A percentile compares a stretch with the other conserved stretches of the same genome.
phyloP scores from a whole-genome alignment of 2,888 invertebrate species.

The Blera fallax region DNA sequence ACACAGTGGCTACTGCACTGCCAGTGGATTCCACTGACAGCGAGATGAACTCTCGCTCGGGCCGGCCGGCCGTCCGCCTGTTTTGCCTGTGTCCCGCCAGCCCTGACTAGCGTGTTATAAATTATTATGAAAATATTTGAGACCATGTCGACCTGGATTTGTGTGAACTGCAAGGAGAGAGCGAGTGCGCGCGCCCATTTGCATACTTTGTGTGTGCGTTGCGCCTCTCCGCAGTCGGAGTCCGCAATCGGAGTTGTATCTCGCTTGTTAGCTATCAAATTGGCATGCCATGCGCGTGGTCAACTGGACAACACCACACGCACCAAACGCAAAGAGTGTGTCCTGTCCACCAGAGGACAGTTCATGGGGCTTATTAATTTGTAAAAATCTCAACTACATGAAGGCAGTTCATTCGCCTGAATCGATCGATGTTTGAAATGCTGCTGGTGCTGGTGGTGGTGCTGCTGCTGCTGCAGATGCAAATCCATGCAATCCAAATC shows the following conservation, averaged over 20 bases:
- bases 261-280: constrained; percentile 72
- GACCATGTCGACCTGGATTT: constrained; percentile 73
- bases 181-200: constrained; percentile 49
- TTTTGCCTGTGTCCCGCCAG: not conserved
- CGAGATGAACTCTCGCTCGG: constrained; percentile 48
- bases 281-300: constrained; percentile 67
- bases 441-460: not conserved
- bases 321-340: constrained; percentile 56
- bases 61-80: not conserved
- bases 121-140: constrained; percentile 73
- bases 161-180: constrained; percentile 31
- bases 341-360: constrained; percentile 53
- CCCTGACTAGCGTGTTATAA: constrained; percentile 62
- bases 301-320: constrained; percentile 63
- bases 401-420: constrained; percentile 59
- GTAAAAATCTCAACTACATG: constrained; percentile 70
- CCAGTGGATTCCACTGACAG: constrained; percentile 21
- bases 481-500: constrained; percentile 51
- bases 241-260: constrained; percentile 70
- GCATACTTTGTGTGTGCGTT: constrained; percentile 50
- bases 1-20: constrained; percentile 63
- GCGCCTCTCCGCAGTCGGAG: constrained; percentile 50
- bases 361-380: constrained; percentile 72
- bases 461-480: constrained; percentile 30
- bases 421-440: constrained; percentile 43